These are phyloP conservation scores for Drosophila simulans DNA, from an alignment of 1,140 invertebrate genomes.

Conservation along the genomic window DNA sequence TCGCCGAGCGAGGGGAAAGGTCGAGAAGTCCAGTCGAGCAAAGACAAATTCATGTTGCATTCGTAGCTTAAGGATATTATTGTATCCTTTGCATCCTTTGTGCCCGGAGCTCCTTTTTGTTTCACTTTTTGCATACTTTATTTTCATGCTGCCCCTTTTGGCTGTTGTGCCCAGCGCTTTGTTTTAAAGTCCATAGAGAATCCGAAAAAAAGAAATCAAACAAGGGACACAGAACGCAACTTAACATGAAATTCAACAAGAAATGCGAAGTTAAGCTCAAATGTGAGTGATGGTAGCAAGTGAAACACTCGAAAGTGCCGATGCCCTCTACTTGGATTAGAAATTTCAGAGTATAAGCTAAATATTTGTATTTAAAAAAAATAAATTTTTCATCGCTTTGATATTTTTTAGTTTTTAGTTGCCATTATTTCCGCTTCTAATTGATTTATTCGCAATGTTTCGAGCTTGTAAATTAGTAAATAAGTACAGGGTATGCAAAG, in stretches of 20 bases:
- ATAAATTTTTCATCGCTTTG: not conserved
- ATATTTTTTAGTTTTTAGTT: not conserved
- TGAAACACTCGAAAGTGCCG: no score
- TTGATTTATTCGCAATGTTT: no score
- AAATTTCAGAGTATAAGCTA: not conserved
- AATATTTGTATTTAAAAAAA: no score
- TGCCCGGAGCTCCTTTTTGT: slow-evolving; percentile 61
- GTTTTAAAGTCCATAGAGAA: slow-evolving; percentile 65
- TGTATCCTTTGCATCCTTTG: slow-evolving; percentile 74
- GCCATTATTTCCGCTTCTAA: no score
- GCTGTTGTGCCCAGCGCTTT: slow-evolving; percentile 37
- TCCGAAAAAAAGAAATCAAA: slow-evolving; percentile 15
- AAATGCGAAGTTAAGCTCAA: slow-evolving; percentile 37
- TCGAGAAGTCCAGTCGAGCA: slow-evolving; percentile 46
- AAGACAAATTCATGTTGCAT: slow-evolving; percentile 82
- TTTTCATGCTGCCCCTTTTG: slow-evolving; percentile 19
- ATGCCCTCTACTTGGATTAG: slow-evolving; percentile 3
- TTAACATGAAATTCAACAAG: slow-evolving; percentile 52
- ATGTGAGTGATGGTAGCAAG: not conserved
- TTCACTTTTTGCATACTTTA: slow-evolving; percentile 74
- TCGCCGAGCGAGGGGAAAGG: slow-evolving; percentile 57
- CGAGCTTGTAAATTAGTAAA: no score
- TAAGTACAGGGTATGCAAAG: slow-evolving; percentile 1
- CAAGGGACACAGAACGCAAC: slow-evolving; percentile 27
- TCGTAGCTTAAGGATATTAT: slow-evolving; percentile 82